Conservation (phyloP, 1,140 invertebrate species). For the Colletes gigas region DNA sequence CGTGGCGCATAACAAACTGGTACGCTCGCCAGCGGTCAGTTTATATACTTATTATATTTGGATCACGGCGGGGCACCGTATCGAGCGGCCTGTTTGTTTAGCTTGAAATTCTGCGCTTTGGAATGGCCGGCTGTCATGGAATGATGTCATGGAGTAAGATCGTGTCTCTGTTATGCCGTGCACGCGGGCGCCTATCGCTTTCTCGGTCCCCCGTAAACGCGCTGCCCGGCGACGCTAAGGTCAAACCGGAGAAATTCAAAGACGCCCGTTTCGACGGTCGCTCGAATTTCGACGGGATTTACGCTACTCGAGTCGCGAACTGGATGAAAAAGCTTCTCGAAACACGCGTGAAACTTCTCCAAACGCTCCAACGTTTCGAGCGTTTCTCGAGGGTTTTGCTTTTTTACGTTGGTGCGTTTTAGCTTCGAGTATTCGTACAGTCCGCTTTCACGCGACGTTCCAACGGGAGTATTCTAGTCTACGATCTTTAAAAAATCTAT, state of each 20-base stretch:
- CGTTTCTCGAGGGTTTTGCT: too few relatives aligned
- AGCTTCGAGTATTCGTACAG: too few relatives aligned
- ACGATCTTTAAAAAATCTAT: too few relatives aligned
- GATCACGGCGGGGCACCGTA: slow-evolving; percentile 61
- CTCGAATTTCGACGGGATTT: too few relatives aligned
- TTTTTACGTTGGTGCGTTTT: too few relatives aligned
- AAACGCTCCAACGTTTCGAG: too few relatives aligned
- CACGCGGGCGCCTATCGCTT: slow-evolving; percentile 5
- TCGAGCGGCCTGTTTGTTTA: slow-evolving; percentile 74
- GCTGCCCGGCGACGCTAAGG: neutral
- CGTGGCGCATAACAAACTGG: slow-evolving; percentile 60
- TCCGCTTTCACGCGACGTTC: too few relatives aligned
- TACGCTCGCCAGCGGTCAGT: slow-evolving; percentile 38
- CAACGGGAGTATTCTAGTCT: too few relatives aligned
- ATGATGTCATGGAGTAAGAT: slow-evolving; percentile 79
- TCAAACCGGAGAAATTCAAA: neutral
- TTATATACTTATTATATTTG: slow-evolving; percentile 68
- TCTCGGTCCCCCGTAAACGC: neutral
- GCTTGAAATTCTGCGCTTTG: slow-evolving; percentile 76
- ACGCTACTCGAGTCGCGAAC: too few relatives aligned
- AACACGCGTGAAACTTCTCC: too few relatives aligned
- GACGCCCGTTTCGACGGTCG: neutral
- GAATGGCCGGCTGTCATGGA: slow-evolving; percentile 79
- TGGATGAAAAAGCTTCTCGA: neutral
- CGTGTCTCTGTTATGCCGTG: slow-evolving; percentile 39